Base-by-base conservation (phyloP, 1,140 invertebrate species). In the Hetaerina americana region DNA sequence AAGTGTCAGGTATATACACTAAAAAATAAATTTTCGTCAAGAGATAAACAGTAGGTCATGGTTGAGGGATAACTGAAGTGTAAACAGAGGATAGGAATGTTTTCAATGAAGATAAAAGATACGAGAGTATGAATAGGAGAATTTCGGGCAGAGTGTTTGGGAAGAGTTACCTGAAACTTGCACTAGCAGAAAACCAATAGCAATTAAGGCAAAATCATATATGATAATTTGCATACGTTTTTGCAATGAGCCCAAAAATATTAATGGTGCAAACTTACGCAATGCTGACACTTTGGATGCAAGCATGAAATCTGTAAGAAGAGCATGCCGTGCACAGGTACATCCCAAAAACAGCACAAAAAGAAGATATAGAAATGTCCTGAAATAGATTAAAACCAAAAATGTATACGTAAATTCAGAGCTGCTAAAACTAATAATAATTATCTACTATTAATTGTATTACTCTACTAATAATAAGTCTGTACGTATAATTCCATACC, bases 291-390 rank as follows among this genome's bases (percentile, higher is more conserved):
- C 92, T 76, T 92, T 92, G n/a, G 92, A 90, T 18, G 91, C 90
- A 76, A 98, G 95, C 85, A 95, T 93, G 77, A 92, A 96, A 81
- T 98, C 92, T 22, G 81, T 87, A 25, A 91, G 84, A 10, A 98
- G 82, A 10, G 84, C 86, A 5, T 80, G 77, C 75, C 95, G 84
- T 66, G 86, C 86, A 77, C 95, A 96, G 12, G 94, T 96, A 27
- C 92, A 88, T 27, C 93, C 96, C 74, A 98, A 84, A 75, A 95
- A 92, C 70, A 97, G 79, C 5, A 94, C 88, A 81, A 98, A 96
- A 75, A 91, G 86, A 73, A 97, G 79, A 79, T 97, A 97, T 31
- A 97, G 81, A 74, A 95, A 88, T n/a, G 93, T 95, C 72, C 93
- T 95, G 79, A 27, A 85, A 78, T 75, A 29, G 70, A 72, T 57